phyloP scores from a whole-genome alignment of 2,113 vertebrate species.

The Corythaixoides concolor region DNA sequence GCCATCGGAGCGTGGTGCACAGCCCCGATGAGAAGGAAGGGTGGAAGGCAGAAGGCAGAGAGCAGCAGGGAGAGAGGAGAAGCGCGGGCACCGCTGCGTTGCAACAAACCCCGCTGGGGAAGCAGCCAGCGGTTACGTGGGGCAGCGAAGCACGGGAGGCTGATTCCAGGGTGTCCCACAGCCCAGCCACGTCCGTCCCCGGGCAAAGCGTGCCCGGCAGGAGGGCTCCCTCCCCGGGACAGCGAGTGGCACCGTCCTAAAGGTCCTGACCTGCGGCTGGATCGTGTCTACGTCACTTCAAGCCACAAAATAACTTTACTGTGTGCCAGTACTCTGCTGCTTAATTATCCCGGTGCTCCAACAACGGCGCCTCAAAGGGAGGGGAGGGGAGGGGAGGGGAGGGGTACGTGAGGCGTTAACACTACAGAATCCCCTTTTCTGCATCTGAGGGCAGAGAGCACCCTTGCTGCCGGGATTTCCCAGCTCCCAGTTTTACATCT shows the following conservation, averaged over 20 bases:
- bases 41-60: constrained; percentile 6
- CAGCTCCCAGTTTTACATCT: neutral
- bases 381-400: neutral
- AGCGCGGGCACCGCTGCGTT: neutral
- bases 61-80: neutral
- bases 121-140: neutral
- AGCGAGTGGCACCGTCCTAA: rapidly evolving
- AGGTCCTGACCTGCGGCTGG: neutral
- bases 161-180: neutral
- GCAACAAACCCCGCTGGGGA: neutral
- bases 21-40: neutral
- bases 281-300: rapidly evolving
- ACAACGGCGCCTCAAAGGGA: neutral
- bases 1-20: neutral
- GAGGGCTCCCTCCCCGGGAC: neutral
- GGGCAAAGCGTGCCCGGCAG: neutral
- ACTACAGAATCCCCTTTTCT: neutral
- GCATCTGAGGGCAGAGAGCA: neutral
- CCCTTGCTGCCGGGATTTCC: neutral
- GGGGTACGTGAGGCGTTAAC: neutral
- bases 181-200: neutral
- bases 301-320: neutral
- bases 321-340: neutral
- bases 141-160: neutral
- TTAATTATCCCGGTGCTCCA: neutral